Conservation (phyloP, 2,888 invertebrate species). For the Drosophila rellima region DNA sequence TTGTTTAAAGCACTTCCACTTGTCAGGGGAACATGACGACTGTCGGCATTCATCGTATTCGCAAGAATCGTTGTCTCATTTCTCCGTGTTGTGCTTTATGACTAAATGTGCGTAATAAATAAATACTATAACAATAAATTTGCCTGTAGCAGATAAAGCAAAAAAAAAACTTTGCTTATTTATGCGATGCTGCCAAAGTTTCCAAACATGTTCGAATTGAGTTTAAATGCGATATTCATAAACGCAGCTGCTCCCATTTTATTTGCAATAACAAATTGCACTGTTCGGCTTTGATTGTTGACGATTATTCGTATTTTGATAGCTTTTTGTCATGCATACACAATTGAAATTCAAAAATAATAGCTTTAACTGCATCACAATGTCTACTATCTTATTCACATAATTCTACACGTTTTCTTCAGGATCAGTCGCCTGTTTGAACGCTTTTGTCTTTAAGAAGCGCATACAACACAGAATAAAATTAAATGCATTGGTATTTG, state of each 20-base stretch:
- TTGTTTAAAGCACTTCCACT: conserved; percentile 41
- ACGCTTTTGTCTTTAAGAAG: conserved; percentile 40
- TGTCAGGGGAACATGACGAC: conserved; percentile 70
- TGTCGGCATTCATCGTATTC: conserved; percentile 36
- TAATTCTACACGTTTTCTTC: background rate
- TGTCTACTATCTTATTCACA: conserved; percentile 12
- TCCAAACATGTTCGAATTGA: conserved; percentile 53
- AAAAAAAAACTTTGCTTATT: conserved; percentile 55
- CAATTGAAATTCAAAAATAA: conserved; percentile 29
- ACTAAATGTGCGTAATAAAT: conserved; percentile 74
- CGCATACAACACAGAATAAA: conserved; percentile 19
- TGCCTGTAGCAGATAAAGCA: conserved; percentile 47
- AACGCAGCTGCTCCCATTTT: conserved; percentile 69
- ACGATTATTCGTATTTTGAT: conserved; percentile 67
- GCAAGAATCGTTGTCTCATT: conserved; percentile 49
- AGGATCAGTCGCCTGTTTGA: conserved; percentile 16
- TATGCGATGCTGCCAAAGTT: conserved; percentile 70
- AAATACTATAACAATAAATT: conserved; percentile 67
- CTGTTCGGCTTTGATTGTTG: conserved; percentile 62
- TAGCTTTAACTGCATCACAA: conserved; percentile 10
- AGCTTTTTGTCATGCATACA: conserved; percentile 61
- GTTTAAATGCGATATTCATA: conserved; percentile 61
- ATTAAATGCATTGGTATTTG: conserved; percentile 66
- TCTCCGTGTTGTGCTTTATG: conserved; percentile 66
- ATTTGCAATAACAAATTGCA: conserved; percentile 67